A percentile compares a stretch with the other conserved stretches of the same genome.
phyloP scores from a whole-genome alignment of 2,797 vertebrate genomes.

The Leptoclinus maculatus region DNA sequence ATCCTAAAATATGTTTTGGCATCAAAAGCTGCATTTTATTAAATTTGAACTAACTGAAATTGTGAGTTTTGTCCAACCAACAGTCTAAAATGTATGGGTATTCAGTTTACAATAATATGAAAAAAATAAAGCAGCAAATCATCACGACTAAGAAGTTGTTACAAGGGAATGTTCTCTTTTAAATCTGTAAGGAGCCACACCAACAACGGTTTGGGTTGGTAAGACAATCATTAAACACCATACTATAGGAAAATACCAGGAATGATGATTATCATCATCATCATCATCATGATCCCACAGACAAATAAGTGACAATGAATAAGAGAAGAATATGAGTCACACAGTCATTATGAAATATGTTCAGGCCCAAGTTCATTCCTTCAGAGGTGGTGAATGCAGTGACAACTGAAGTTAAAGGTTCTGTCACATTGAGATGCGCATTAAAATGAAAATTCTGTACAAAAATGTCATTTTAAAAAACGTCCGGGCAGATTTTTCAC shows the following conservation, averaged over 20 bases:
- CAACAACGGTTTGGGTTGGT: background rate
- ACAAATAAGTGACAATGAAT: background rate
- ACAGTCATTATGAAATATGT: conserved; percentile 9
- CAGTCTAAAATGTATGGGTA: background rate
- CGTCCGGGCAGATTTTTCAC: conserved; percentile 49
- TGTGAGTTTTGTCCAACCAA: background rate
- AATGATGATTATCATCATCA: background rate
- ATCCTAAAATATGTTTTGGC: too few relatives aligned
- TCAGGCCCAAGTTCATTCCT: background rate
- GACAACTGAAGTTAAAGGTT: conserved; percentile 28
- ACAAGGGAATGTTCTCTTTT: background rate
- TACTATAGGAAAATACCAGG: background rate
- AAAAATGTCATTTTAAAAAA: conserved; percentile 42
- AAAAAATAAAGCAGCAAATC: background rate
- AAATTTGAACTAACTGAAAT: background rate
- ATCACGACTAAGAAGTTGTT: background rate
- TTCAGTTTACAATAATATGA: background rate
- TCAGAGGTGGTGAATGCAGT: conserved; percentile 8
- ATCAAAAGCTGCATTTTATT: background rate
- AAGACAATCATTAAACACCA: background rate
- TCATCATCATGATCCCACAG: background rate
- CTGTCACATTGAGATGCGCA: conserved; percentile 17
- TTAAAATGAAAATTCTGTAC: conserved; percentile 47
- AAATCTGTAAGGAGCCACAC: background rate
- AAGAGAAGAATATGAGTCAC: background rate